Conservation (phyloP, 1,140 invertebrate species). For the Melanaphis sacchari region DNA sequence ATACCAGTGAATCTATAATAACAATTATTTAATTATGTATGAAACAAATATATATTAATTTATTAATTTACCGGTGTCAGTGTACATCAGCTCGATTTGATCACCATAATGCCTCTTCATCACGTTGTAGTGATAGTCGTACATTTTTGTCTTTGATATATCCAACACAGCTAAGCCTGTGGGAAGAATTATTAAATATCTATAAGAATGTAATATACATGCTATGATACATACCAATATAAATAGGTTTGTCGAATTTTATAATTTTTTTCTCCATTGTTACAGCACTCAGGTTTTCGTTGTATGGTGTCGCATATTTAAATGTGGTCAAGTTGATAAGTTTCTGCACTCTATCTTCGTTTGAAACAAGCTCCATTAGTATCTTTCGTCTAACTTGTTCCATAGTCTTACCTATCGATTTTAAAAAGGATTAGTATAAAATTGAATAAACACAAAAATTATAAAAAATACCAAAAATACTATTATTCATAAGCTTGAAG, state of each 20-base stretch:
- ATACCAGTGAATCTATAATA: conserved; percentile 12
- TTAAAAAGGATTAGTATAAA: neutral
- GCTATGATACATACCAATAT: no score
- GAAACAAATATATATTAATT: no score
- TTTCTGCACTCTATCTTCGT: neutral
- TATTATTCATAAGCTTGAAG: neutral
- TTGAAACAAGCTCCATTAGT: neutral
- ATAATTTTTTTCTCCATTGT: neutral
- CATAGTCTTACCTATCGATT: neutral
- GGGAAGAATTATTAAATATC: neutral
- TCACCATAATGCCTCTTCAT: conserved; percentile 23
- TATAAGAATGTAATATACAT: no score
- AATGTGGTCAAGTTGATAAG: neutral
- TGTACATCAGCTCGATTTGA: neutral
- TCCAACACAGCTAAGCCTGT: no score
- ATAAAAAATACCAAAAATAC: neutral
- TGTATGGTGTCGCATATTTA: neutral
- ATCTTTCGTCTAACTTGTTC: no score
- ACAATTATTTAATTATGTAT: no score
- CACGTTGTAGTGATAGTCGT: neutral
- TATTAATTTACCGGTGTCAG: conserved; percentile 7
- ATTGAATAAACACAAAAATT: no score
- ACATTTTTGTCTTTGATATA: neutral
- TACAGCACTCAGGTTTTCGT: neutral
- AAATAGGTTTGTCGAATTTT: neutral